Base-by-base conservation (phyloP, 2,797 vertebrate genomes). In the Menidia menidia region DNA sequence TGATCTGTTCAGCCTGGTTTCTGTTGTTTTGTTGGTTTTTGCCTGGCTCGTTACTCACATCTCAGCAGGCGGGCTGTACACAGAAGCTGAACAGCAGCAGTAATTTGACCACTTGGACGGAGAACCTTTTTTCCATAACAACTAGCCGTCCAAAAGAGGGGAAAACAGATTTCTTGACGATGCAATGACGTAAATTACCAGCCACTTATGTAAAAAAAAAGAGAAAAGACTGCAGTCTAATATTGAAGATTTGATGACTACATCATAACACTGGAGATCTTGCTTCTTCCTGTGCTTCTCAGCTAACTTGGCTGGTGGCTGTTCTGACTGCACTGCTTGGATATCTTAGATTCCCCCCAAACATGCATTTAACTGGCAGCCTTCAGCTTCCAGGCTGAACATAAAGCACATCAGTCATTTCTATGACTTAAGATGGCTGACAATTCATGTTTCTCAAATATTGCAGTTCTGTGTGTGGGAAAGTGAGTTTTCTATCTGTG, bases 181-280 rank as follows among this genome's bases (percentile, higher is more conserved):
- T 57, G 71, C 64, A 77, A 73, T 84, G 87, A 60, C 64, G 10
- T 78, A 88, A 77, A 77, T 79, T 71, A 83, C 69, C 68, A 79
- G 75, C 63, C 68, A 47, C 25, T 75, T 69, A 57, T 25, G 2
- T 25, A 68, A 75, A 76, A 57, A 48, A n/a, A 54, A 59, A 39
- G 35, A 39, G 10, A 39, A 39, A 39, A 7, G 35, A 39, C 86
- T 87, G 88, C 82, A 84, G 77, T 87, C 77, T 89, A 92, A 86
- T 89, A 90, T 82, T 81, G 78, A 87, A 91, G 71, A 82, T 85
- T 86, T 89, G 85, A 92, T 73, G 81, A 73, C 82, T 82, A 83
- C 84, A 87, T 88, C 84, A 89, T 83, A 92, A 92, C 78, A 90
- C 77, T 75, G 68, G 64, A 84, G 66, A 84, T 74, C 61, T 81